Base-by-base conservation (phyloP, 2,888 invertebrate genomes). In the Drosophila nr. perissopoda region DNA sequence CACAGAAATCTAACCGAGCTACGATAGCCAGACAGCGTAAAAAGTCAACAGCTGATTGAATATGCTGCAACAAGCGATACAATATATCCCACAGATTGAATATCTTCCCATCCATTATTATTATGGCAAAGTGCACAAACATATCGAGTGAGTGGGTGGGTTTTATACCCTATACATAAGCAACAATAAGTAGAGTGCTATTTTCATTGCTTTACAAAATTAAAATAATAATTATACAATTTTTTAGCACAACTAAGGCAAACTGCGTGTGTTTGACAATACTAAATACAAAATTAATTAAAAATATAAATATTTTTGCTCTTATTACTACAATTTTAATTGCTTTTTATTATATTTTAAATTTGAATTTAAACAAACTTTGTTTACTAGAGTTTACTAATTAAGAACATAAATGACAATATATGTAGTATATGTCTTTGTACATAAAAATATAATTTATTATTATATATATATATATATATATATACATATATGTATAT, bases 1-100 rank as follows among this genome's bases (percentile, higher is more conserved):
- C 53, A 74, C 69, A 61, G 61, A 52, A 72, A 75, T 60, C 61
- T 38, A 66, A 56, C 52, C 53, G 25, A 38, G 33, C 58, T 33
- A 10, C 40, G 51, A 31, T 38, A 69, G 45, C 40, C 69, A 53
- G 68, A 62, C 69, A 40, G 42, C 51, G 38, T 53, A 65, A 65
- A 72, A 58, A 69, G 74, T 77, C 76, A 72, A 80, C 65, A 69
- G 49, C 61, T 68, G 59, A 69, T 79, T 76, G 76, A 71, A 79
- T 58, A 31, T 53, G 51, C 76, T 25, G 31, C 54, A 64, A 27
- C 31, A 42, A 70, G 27, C 40, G 36, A 34, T 56, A 21, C 36
- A 59, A 25, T 21, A 56, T 36, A 61, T 53, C 18, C 45, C 53
- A 38, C 51, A 58, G 59, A 64, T 51, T 11, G 27, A 34, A 38